Base-by-base conservation (phyloP, 2,113 vertebrate genomes). In the Hyla sarda region DNA sequence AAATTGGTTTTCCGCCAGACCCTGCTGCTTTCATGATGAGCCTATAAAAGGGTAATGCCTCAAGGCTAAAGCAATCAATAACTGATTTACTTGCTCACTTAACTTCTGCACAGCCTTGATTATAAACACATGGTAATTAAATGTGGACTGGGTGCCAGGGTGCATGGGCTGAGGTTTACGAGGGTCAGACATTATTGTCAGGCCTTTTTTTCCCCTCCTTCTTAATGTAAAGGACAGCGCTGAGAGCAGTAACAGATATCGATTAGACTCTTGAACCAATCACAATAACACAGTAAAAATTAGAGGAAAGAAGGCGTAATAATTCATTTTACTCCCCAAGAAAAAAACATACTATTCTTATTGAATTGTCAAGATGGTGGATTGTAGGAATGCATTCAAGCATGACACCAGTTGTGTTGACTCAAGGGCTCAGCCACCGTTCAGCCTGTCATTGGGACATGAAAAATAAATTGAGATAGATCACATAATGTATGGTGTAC, bases 71-170 rank as follows among this genome's bases (percentile, higher is more conserved):
- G 58, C n/a, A 47, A 60, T 81, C 78, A 81, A 81, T 81, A 81
- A 62, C 37, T 81, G 58, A 83, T 83, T 83, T 83, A 83, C 82
- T 83, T 73, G 82, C 82, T 65, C 78, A 81, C 78, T 81, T 81
- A 65, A 37, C 56, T 81, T 81, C 60, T 81, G 78, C 34, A 25
- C 58, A 30, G n/a, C 78, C 37, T 9, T 71, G 67, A 72, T 41
- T n/a, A 72, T 47, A 73, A 79, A 58, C 76, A 79, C 76, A 79
- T 79, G 76, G 52, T 41, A 34, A 21, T 79, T 58, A 37, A 19
- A 58, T n/a, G 52, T 56, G 41, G 41, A 73, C 47, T 8, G 73
- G 47, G 32, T 52, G 67, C 37, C 21, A 12, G 48, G 62, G 52
- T 28, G 32, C 71, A 72, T 23, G 30, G 47, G 12, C 10, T 19